Conservation (phyloP, 2,888 invertebrate species). For the Rotaria magnacalcarata region DNA sequence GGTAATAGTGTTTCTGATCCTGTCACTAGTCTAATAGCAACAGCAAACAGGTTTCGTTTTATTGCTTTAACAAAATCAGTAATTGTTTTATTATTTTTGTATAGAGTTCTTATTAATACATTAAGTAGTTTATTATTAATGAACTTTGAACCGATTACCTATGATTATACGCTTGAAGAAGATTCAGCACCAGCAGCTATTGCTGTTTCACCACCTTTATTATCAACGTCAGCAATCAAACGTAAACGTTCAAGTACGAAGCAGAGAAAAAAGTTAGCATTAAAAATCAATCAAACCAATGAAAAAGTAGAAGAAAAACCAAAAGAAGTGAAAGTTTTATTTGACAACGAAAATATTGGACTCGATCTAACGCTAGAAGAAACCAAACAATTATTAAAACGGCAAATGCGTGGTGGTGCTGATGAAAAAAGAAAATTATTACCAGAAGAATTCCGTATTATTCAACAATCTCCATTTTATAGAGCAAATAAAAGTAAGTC, state of each 20-base stretch:
- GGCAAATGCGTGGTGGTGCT: not conserved
- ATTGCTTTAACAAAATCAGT: not conserved
- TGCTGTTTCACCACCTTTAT: not conserved
- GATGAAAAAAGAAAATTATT: not conserved
- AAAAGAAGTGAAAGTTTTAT: not conserved
- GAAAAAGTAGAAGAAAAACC: not conserved
- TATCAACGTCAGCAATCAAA: not conserved
- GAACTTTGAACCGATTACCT: slow-evolving; percentile 43
- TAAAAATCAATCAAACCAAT: not conserved
- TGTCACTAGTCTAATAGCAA: slow-evolving; percentile 49
- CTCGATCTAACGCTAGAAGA: not conserved
- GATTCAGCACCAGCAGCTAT: not conserved
- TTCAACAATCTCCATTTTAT: not conserved
- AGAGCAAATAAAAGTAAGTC: not conserved
- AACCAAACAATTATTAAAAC: slow-evolving; percentile 20
- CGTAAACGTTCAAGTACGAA: not conserved
- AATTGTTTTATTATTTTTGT: not conserved
- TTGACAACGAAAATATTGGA: not conserved
- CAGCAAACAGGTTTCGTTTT: slow-evolving; percentile 1
- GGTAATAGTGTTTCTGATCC: slow-evolving; percentile 59
- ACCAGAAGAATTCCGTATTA: slow-evolving; percentile 6
- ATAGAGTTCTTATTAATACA: slow-evolving; percentile 43
- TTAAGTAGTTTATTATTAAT: slow-evolving; percentile 39
- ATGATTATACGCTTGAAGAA: slow-evolving; percentile 40
- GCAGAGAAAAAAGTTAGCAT: not conserved